phyloP scores from a whole-genome alignment of 1,140 invertebrate species.

The Venturia canescens region DNA sequence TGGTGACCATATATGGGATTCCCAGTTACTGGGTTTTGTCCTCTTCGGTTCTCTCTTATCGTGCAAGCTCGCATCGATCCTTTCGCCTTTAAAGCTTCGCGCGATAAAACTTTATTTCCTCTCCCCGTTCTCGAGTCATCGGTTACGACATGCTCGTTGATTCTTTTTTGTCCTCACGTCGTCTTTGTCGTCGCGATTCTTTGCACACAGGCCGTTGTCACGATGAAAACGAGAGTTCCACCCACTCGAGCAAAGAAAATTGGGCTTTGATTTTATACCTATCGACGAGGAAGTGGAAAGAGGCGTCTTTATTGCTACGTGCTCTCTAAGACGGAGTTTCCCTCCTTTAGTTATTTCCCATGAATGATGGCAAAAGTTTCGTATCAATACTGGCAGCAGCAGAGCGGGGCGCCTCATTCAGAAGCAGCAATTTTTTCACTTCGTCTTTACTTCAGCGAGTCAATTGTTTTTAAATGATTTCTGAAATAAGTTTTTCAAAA shows the following conservation, averaged over 20 bases:
- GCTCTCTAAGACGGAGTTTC: not conserved
- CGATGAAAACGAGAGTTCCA: constrained; percentile 34
- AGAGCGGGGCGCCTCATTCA: not conserved
- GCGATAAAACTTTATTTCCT: constrained; percentile 43
- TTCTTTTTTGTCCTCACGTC: constrained; percentile 1
- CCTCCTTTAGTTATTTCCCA: not conserved
- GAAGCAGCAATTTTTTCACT: not conserved
- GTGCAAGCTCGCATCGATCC: constrained; percentile 22
- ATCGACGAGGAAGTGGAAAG: constrained; percentile 10
- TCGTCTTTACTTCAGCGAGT: not conserved
- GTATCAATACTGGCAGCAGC: not conserved
- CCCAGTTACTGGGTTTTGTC: constrained; percentile 25
- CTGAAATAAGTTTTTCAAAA: not conserved
- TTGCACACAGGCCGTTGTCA: constrained; percentile 8
- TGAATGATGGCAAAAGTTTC: not conserved
- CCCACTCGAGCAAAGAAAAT: constrained; percentile 36
- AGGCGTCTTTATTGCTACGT: constrained; percentile 20
- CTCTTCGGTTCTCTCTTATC: constrained; percentile 36
- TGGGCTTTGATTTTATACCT: constrained; percentile 42
- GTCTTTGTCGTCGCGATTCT: constrained; percentile 12
- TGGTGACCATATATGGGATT: not conserved
- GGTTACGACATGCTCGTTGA: constrained; percentile 14
- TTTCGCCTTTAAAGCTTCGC: constrained; percentile 34
- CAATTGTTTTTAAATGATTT: not conserved
- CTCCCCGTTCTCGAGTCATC: constrained; percentile 35